Conservation (phyloP, 1,140 invertebrate genomes). For the Palaemon carinicauda region DNA sequence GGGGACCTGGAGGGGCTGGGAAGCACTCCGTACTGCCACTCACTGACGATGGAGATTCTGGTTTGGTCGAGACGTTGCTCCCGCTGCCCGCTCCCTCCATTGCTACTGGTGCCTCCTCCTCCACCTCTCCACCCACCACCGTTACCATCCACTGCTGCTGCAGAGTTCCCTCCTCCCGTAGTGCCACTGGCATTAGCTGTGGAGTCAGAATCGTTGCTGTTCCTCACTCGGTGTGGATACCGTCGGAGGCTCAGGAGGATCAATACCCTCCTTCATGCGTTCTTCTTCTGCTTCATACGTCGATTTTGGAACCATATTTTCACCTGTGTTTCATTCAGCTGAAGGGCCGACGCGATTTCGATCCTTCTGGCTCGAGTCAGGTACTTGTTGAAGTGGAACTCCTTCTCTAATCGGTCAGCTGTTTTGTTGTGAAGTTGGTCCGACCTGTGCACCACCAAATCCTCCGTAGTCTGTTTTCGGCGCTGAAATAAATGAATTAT, state of each 20-base stretch:
- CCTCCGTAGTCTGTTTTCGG: slow-evolving; percentile 62
- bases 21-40: slow-evolving; percentile 18
- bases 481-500: slow-evolving; percentile 51
- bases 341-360: slow-evolving; percentile 94
- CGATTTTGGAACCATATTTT: slow-evolving; percentile 94
- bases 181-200: slow-evolving; percentile 49
- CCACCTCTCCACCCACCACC: not conserved
- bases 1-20: slow-evolving; percentile 43
- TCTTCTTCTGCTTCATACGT: slow-evolving; percentile 93
- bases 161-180: slow-evolving; percentile 25
- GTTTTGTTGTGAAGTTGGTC: slow-evolving; percentile 99
- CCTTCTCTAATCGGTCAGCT: slow-evolving; percentile 98
- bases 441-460: slow-evolving; percentile 73
- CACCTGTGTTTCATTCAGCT: slow-evolving; percentile 95
- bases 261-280: slow-evolving; percentile 89
- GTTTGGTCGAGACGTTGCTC: slow-evolving; percentile 16
- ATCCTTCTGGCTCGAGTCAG: slow-evolving; percentile 94
- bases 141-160: not conserved
- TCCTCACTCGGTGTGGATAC: slow-evolving; percentile 58
- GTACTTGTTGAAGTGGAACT: slow-evolving; percentile 99
- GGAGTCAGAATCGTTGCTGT: slow-evolving; percentile 59
- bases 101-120: not conserved
- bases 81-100: slow-evolving; percentile 12
- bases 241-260: slow-evolving; percentile 70
- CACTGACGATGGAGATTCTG: slow-evolving; percentile 35